Conservation (phyloP, 2,888 invertebrate species). For the Carpatolechia fugitivella region DNA sequence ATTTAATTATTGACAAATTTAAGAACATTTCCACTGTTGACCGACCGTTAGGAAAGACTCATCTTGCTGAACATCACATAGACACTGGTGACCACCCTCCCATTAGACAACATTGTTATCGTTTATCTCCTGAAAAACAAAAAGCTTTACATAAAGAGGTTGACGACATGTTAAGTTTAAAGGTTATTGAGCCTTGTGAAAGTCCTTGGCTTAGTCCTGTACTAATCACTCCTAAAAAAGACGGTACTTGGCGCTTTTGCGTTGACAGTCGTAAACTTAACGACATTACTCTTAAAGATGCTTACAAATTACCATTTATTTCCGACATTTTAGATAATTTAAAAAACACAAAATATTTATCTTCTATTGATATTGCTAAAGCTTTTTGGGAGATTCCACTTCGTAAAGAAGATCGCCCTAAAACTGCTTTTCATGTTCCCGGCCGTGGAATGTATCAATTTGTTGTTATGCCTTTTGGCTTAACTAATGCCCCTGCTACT, state of each 20-base stretch:
- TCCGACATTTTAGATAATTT: constrained; percentile 4
- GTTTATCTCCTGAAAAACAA: constrained; percentile 27
- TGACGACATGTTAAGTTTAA: constrained; percentile 23
- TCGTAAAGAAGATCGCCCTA: not conserved
- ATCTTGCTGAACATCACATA: not conserved
- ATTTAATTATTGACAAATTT: not conserved
- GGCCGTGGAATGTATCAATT: constrained; percentile 12
- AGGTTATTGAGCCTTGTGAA: constrained; percentile 23
- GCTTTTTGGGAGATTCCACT: not conserved
- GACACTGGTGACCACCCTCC: constrained; percentile 20
- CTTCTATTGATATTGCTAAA: constrained; percentile 1
- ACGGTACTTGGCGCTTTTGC: constrained; percentile 22
- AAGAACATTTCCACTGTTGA: not conserved
- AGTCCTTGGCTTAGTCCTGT: constrained; percentile 26
- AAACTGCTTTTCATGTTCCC: constrained; percentile 10
- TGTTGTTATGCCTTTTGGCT: constrained; percentile 15
- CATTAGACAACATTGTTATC: constrained; percentile 24
- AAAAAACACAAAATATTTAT: not conserved
- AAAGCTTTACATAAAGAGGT: constrained; percentile 21
- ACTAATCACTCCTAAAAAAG: constrained; percentile 20
- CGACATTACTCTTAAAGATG: constrained; percentile 21
- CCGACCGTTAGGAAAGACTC: not conserved
- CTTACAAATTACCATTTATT: constrained; percentile 16
- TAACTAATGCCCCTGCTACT: constrained; percentile 16
- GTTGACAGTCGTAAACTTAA: constrained; percentile 26